phyloP scores from a whole-genome alignment of 2,888 invertebrate genomes.

The Caenorhabditis drosophilae region DNA sequence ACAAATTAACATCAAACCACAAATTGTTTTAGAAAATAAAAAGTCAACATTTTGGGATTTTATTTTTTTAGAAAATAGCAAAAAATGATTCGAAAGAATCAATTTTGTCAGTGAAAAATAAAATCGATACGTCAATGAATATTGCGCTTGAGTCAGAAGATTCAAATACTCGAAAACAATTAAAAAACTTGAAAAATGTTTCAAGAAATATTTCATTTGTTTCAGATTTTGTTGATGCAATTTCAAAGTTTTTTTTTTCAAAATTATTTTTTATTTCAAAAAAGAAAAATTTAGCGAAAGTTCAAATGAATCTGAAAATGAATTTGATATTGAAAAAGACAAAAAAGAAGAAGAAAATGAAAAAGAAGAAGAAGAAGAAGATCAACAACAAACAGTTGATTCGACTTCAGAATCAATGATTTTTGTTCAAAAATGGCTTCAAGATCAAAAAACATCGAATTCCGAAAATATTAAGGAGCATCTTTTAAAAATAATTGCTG shows the following conservation, averaged over 20 bases:
- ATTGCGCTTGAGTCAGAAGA: slow-evolving; percentile 25
- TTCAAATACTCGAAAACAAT: slow-evolving; percentile 11
- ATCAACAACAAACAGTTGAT: too few species aligned
- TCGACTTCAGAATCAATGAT: too few species aligned
- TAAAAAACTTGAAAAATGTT: slow-evolving; percentile 13
- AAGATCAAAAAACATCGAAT: slow-evolving; percentile 6
- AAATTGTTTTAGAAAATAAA: too few species aligned
- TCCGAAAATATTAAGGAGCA: slow-evolving; percentile 11
- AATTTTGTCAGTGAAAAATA: slow-evolving; percentile 20
- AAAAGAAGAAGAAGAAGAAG: background rate
- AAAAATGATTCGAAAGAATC: slow-evolving; percentile 19
- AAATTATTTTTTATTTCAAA: too few species aligned
- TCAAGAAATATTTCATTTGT: slow-evolving; percentile 14
- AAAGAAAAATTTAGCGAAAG: too few species aligned
- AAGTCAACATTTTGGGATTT: slow-evolving; percentile 1
- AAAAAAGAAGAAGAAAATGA: slow-evolving; percentile 1
- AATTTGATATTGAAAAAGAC: too few species aligned
- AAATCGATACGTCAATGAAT: slow-evolving; percentile 8
- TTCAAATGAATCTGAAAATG: too few species aligned
- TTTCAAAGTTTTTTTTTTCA: background rate
- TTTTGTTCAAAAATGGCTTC: slow-evolving; percentile 26
- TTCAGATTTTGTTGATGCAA: slow-evolving; percentile 14
- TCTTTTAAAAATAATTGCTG: slow-evolving; percentile 14
- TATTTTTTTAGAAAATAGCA: slow-evolving; percentile 21
- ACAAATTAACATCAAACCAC: slow-evolving; percentile 34